phyloP scores from a whole-genome alignment of 2,797 vertebrate genomes.

The Psittacula echo region DNA sequence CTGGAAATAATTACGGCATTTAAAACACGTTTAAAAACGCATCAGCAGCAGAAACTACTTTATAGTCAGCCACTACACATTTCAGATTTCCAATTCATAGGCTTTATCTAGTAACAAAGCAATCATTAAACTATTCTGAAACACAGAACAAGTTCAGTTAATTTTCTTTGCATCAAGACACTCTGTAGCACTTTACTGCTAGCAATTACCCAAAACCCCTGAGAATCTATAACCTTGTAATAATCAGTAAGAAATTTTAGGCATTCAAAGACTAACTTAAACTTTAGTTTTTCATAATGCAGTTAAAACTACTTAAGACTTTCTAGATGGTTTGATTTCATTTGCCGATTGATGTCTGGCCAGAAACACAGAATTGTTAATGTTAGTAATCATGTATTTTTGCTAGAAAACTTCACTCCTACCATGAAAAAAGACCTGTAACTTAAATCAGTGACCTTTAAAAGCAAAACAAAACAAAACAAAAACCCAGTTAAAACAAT shows the following conservation, averaged over 20 bases:
- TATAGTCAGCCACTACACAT: slow-evolving; percentile 67
- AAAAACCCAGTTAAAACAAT: background rate
- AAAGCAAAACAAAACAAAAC: background rate
- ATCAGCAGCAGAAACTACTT: slow-evolving; percentile 73
- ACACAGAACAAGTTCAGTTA: slow-evolving; percentile 66
- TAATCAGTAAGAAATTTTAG: slow-evolving; percentile 48
- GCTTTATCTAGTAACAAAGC: slow-evolving; percentile 64
- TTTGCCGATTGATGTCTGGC: slow-evolving; percentile 26
- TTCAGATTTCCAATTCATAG: slow-evolving; percentile 57
- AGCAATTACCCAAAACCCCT: slow-evolving; percentile 70
- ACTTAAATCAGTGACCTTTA: background rate
- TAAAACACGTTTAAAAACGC: slow-evolving; percentile 61
- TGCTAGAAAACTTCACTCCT: background rate
- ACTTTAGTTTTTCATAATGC: slow-evolving; percentile 58
- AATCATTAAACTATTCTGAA: slow-evolving; percentile 78
- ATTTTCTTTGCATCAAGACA: slow-evolving; percentile 34
- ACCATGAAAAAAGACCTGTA: slow-evolving; percentile 3
- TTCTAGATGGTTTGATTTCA: slow-evolving; percentile 42
- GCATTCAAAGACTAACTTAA: slow-evolving; percentile 25
- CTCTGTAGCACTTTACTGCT: slow-evolving; percentile 34
- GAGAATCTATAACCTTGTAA: slow-evolving; percentile 71
- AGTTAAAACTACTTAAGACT: slow-evolving; percentile 35
- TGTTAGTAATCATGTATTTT: background rate
- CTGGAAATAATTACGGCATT: slow-evolving; percentile 62
- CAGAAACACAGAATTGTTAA: slow-evolving; percentile 11